Base-by-base conservation (phyloP, 2,113 vertebrate species). In the Sinocyclocheilus grahami region DNA sequence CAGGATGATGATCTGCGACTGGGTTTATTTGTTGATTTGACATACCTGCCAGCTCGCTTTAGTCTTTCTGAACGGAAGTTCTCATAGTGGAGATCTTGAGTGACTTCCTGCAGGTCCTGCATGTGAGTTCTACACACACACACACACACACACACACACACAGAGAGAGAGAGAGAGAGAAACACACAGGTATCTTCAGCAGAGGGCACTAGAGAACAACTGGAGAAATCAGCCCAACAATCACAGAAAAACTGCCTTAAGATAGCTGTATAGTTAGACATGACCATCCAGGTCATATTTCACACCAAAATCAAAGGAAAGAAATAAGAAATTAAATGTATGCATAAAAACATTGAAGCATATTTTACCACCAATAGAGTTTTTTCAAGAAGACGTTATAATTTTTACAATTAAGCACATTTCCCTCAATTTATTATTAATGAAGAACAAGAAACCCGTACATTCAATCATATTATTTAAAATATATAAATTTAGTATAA, bases 51-150 rank as follows among this genome's bases (percentile, higher is more conserved):
- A 18, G 94, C 95, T 85, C 92, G 94, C 86, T 98, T 97, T 84
- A 98, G 94, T 84, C 96, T 95, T 94, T 97, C 96, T 0, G 97
- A 97, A n/a, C 96, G 96, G 95, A 97, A 96, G 89, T 96, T 98
- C 92, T 97, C 96, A 0, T 97, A 97, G 91, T 97, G 97, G 87
- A 98, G 94, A 89, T 97, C 96, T 84, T 97, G 96, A 86, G 96
- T 97, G 53, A 97, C 96, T 87, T 96, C 96, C 94, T 98, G 95
- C 22, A 97, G 95, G 89, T 97, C 97, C 92, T 98, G 96, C 96
- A 97, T 97, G 92, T 97, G 96, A 0, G 96, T 96, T 72, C 96
- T 97, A 86, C 10, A 82, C 58, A 22, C 33, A 8, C 22, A 90
- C n/a, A n/a, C n/a, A n/a, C n/a, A n/a, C n/a, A 86, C 10, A 82